Percentiles rank a stretch among this genome's conserved stretches.
Conservation (phyloP, 2,888 invertebrate species). For the Ormyrus thymus region DNA sequence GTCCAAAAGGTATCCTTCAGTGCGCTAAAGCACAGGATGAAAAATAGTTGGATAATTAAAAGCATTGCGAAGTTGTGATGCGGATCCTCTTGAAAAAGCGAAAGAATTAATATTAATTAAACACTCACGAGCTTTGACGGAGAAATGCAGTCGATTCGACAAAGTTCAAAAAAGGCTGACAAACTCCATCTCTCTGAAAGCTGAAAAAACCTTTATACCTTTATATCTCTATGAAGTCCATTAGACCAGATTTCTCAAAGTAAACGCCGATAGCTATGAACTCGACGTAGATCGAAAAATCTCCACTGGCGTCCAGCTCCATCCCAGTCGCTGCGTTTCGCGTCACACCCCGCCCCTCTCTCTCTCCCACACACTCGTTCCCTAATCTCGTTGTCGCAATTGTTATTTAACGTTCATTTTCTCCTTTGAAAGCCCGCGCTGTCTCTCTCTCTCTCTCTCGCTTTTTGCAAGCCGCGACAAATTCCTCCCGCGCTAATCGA, state of each 20-base stretch:
- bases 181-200: too few species aligned
- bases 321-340: slow-evolving; percentile 3
- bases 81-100: too few species aligned
- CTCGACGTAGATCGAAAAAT: slow-evolving; percentile 12
- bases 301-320: not conserved
- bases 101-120: too few species aligned
- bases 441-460: too few species aligned
- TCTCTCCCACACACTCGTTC: not conserved
- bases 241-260: not conserved
- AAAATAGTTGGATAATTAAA: too few species aligned
- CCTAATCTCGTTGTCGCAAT: slow-evolving; percentile 45
- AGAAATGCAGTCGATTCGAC: not conserved
- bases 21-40: too few species aligned
- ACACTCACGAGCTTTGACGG: too few species aligned
- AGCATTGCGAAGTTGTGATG: too few species aligned
- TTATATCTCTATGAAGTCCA: not conserved
- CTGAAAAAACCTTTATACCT: too few species aligned
- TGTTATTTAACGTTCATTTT: slow-evolving; percentile 33
- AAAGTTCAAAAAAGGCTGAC: not conserved
- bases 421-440: slow-evolving; percentile 34
- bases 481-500: slow-evolving; percentile 71
- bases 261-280: not conserved
- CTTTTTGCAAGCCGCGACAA: slow-evolving; percentile 50
- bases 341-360: slow-evolving; percentile 4
- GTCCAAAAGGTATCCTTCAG: too few species aligned